Evolutionary conservation across 2,888 invertebrate species (phyloP).

Genomic region (Sycophila texana): DNA sequence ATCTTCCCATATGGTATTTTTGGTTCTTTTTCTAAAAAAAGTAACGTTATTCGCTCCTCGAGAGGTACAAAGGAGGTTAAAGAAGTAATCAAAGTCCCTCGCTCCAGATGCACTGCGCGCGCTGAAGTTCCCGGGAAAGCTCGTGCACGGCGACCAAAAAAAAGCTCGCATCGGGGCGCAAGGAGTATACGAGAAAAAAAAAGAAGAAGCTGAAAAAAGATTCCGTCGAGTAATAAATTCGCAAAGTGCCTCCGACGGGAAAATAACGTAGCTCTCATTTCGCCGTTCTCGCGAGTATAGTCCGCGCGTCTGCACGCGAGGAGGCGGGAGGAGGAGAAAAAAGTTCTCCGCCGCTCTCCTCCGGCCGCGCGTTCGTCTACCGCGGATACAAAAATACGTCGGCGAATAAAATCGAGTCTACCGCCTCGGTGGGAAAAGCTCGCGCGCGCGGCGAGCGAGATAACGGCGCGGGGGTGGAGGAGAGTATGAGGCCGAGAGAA

Average conservation of each 20-base stretch:
- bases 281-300: constrained; percentile 40
- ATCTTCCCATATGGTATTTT: no score
- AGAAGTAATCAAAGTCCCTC: background rate
- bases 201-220: constrained; percentile 9
- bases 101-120: background rate
- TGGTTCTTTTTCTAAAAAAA: no score
- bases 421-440: constrained; percentile 14
- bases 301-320: constrained; percentile 3
- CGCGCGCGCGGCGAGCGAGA: constrained; percentile 13
- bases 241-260: constrained; percentile 34
- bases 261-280: constrained; percentile 47
- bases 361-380: constrained; percentile 17
- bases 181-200: background rate
- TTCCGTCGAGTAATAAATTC: constrained; percentile 43
- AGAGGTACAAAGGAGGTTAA: no score
- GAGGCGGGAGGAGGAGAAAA: constrained; percentile 27
- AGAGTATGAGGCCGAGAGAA: no score
- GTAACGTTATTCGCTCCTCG: no score
- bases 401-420: constrained; percentile 54
- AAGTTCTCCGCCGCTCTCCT: constrained; percentile 26
- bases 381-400: constrained; percentile 48
- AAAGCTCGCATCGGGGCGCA: background rate
- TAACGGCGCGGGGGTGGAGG: constrained; percentile 21
- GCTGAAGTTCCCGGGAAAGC: background rate
- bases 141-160: background rate